Base-by-base conservation (phyloP, 2,888 invertebrate genomes). In the Agrochola litura region DNA sequence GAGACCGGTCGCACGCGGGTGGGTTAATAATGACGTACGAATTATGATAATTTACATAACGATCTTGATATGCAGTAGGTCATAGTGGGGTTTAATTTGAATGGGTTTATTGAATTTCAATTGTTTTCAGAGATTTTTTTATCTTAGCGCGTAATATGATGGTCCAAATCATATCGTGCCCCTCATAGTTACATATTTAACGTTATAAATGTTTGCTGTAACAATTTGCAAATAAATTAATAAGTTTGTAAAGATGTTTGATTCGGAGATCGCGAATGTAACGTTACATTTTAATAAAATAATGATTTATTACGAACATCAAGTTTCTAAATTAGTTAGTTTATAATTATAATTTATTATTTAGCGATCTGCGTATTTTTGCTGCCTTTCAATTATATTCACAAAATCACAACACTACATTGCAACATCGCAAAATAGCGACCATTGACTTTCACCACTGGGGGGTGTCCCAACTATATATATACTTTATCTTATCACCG, bases 401-500 rank as follows among this genome's bases (percentile, higher is more conserved):
- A 37, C 5, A 37, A 37, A 37, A 37, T 37, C 37, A 37, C 37
- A 37, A 37, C 37, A 37, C 37, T 37, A 37, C 37, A 37, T 37
- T 60, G 25, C 8, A 60, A 30, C 30, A 30, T 30, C 16, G 19
- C 0, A 61, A 61, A 5, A 61, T 5, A 16, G 9, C 0, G 9
- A 19, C 16, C 30, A 60, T 30, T 30, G 30, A 19, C 19, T 19
- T 30, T 60, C 30, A 30, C 30, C 30, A 9, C 9, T 19, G 6
- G 6, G 56, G 70, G 60, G 56, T 63, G 22, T 58, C 63, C 56
- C 41, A 25, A 43, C 66, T 49, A 84, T 80, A 83, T 80, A 83
- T 58, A 86, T 30, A 60, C 0, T 22, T 58, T 79, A 89, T 87
- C 89, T 91, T 89, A 91, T 87, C 91, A 82, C 41, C 61, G 79